These are phyloP conservation scores for Stichopus chloronotus DNA, from an alignment of 35 echinoderm and acorn worm genomes.

Conservation along the genomic window DNA sequence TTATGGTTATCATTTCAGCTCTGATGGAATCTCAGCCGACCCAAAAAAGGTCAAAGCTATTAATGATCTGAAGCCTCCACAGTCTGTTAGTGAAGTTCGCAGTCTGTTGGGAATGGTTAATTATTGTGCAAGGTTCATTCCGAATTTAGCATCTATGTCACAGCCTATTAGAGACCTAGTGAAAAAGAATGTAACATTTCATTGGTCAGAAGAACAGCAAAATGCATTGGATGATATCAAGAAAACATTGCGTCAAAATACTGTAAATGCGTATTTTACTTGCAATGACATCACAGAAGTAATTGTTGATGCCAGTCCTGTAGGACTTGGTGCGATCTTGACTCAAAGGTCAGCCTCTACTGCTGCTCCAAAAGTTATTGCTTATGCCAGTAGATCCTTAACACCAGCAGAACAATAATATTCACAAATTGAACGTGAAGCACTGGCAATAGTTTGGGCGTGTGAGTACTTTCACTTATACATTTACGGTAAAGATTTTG, in stretches of 20 bases:
- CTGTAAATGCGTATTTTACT: constrained; percentile 5
- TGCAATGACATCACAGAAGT: not conserved
- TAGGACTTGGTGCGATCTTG: constrained; percentile 53
- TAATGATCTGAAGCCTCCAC: not conserved
- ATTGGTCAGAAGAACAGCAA: not conserved
- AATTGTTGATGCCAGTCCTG: too few relatives aligned
- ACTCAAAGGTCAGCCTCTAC: constrained; percentile 41
- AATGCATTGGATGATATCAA: not conserved
- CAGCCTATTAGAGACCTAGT: constrained; percentile 12
- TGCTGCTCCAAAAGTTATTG: constrained; percentile 2
- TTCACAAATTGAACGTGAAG: constrained; percentile 67
- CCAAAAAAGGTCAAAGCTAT: constrained; percentile 56
- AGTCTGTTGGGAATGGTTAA: constrained; percentile 41
- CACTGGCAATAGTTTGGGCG: constrained; percentile 72
- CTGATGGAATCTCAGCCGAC: constrained; percentile 36
- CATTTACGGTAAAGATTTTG: constrained; percentile 59
- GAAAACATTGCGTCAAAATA: not conserved
- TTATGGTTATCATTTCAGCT: not conserved
- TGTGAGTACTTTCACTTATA: constrained; percentile 58
- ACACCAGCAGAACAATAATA: constrained; percentile 65
- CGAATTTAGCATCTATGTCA: not conserved
- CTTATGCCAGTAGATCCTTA: constrained; percentile 63
- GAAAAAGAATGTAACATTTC: constrained; percentile 22
- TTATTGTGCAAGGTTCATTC: constrained; percentile 28
- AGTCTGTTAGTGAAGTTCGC: not conserved